phyloP scores from a whole-genome alignment of 2,797 vertebrate genomes.

The Bufotes viridis region DNA sequence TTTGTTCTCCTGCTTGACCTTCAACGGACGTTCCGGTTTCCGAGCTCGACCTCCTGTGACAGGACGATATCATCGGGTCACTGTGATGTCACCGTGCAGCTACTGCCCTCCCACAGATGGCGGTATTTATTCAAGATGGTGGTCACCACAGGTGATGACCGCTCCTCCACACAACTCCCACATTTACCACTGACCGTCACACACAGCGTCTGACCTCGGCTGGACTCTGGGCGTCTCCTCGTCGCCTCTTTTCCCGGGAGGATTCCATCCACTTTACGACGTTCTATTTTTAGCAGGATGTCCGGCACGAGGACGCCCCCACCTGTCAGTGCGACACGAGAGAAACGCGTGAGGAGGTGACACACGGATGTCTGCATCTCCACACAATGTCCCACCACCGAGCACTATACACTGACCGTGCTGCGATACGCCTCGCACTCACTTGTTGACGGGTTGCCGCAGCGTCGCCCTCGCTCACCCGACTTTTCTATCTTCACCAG shows the following conservation, averaged over 20 bases:
- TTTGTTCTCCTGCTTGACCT: conserved; percentile 24
- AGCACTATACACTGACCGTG: conserved; percentile 13
- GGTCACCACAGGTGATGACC: not conserved
- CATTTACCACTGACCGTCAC: not conserved
- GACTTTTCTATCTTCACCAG: conserved; percentile 45
- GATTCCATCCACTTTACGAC: not conserved
- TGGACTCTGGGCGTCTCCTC: not conserved
- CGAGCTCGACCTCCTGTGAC: conserved; percentile 22
- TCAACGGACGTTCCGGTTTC: conserved; percentile 48
- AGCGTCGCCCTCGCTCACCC: not conserved
- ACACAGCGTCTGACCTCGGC: conserved; percentile 5
- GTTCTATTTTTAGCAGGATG: conserved; percentile 38
- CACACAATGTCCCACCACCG: not conserved
- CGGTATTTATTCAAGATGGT: too few relatives aligned
- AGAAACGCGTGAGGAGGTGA: not conserved
- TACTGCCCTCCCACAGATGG: too few relatives aligned
- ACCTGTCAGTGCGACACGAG: conserved; percentile 26
- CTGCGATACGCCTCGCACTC: conserved; percentile 6
- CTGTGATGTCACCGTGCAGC: too few relatives aligned
- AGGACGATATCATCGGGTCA: not conserved
- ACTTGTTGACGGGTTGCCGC: conserved; percentile 15
- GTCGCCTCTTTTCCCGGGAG: not conserved
- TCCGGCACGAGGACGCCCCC: conserved; percentile 20
- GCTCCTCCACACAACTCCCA: not conserved
- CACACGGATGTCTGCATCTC: not conserved